Evolutionary conservation across 2,113 vertebrate genomes (phyloP), one percentile per base, ranked within the genome.

Genomic region (Megalops atlanticus): DNA sequence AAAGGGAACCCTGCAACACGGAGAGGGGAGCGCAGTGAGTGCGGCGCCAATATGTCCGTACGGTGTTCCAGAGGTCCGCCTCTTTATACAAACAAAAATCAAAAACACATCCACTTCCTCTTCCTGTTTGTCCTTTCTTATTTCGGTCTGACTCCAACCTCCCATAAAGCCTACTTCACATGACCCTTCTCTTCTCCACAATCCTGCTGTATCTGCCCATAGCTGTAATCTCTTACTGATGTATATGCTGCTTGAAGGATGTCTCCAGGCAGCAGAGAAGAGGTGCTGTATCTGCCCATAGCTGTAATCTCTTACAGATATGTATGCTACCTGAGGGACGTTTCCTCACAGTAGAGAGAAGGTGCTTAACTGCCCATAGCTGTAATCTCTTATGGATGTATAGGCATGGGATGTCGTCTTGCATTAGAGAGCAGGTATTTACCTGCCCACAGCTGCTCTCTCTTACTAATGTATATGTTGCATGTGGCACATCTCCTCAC

Each of bases 1-100:
- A 99, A 89, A 74, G 98, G 98, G 90, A 99, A 99, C 16, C 98
- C 98, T 99, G 86, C 36, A 80, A 88, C 0, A 80, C 11, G 77
- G 7, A 78, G 41, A 64, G 31, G 5, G 8, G 24, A 64, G 24
- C n/a, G 36, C 36, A 36, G 39, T 41, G 4, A 64, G 11, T 27
- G 31, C 31, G 58, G 27, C 5, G 58, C n/a, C 24, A 64, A 11
- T 31, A 64, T 27, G 4, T 21, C 3, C 24, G 24, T 4, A 45
- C 14, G 43, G 43, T 45, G 14, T 10, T 45, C 7, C 7, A 45
- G 14, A 45, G 14, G n/a, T n/a, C n/a, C n/a, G n/a, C n/a, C n/a
- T n/a, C n/a, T n/a, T n/a, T n/a, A n/a, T n/a, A n/a, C n/a, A n/a
- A n/a, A n/a, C n/a, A n/a, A n/a, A n/a, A n/a, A n/a, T 54, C 0